phyloP scores from a whole-genome alignment of 2,797 vertebrate species.

The Aldrovandia affinis region DNA sequence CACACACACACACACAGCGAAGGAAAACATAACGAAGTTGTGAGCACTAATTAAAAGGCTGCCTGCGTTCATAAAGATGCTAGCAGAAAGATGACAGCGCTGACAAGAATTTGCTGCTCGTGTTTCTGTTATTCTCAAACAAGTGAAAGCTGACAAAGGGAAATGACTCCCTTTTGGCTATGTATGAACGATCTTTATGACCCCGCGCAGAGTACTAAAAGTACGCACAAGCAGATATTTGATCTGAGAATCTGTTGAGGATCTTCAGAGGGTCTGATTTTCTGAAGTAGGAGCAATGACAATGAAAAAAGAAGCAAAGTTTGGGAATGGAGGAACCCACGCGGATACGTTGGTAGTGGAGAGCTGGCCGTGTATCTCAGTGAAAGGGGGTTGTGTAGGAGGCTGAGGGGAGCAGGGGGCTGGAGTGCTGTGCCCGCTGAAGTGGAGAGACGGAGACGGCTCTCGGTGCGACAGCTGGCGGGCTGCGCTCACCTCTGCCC shows the following conservation, averaged over 20 bases:
- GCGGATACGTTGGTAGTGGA: not conserved
- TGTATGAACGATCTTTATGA: slow-evolving; percentile 31
- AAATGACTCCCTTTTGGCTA: slow-evolving; percentile 53
- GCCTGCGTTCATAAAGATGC: slow-evolving; percentile 91
- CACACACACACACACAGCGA: slow-evolving; percentile 67
- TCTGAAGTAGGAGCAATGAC: slow-evolving; percentile 14
- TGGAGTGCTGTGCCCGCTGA: slow-evolving; percentile 49
- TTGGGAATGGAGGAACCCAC: not conserved
- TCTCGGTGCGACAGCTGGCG: slow-evolving; percentile 61
- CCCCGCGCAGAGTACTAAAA: slow-evolving; percentile 27
- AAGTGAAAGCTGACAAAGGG: slow-evolving; percentile 71
- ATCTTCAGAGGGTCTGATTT: not conserved
- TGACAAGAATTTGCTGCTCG: slow-evolving; percentile 74
- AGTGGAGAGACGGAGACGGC: slow-evolving; percentile 56
- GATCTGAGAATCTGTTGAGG: slow-evolving; percentile 26
- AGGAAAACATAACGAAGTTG: slow-evolving; percentile 94
- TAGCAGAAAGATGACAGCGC: slow-evolving; percentile 84
- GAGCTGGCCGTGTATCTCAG: not conserved
- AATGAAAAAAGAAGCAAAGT: not conserved
- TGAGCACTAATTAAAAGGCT: slow-evolving; percentile 96
- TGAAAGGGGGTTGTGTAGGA: slow-evolving; percentile 45
- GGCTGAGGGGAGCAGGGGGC: slow-evolving; percentile 30
- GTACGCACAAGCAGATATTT: slow-evolving; percentile 17
- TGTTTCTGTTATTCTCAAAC: slow-evolving; percentile 56
- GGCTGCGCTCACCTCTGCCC: slow-evolving; percentile 81